Evolutionary conservation across 2,113 vertebrate species (phyloP), one percentile per base, ranked within the genome.

Genomic region (Microtus richardsoni): DNA sequence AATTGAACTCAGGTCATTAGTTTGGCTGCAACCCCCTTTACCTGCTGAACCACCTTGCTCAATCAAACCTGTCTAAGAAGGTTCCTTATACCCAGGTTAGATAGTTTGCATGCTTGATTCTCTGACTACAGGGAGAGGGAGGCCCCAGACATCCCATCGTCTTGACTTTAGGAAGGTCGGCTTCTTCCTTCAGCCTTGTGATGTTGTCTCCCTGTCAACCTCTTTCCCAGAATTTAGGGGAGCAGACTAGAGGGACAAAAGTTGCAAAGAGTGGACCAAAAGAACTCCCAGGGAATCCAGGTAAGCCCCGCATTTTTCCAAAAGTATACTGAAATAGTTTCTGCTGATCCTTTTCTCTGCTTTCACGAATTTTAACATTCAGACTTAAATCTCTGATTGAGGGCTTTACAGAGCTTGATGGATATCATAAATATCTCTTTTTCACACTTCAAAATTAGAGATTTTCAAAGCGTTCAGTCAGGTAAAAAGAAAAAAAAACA

Each of bases 401-500:
- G 33, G 9, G 36, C 3, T 33, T 7, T 12, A 10, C 3, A 88
- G 52, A 88, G 68, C 36, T 11, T 62, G 36, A 62, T 26, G 10
- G 70, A 52, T 62, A 11, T 30, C 60, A 82, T 77, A 85, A 80
- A 68, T 41, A 62, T 8, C 7, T 26, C 44, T 78, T 86, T 82
- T 58, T 26, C 47, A 70, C 19, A 83, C 82, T 2, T 80, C 73
- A 47, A 47, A 88, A n/a, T 41, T 33, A 52, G 71, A 93, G n/a
- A 74, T 95, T 91, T 95, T 91, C 58, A 10, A 77, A 85, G 26
- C 44, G 36, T 88, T 75, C 2, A 87, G 28, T 41, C 6, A 66
- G 26, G 47, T 28, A 90, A 86, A 79, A 87, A 74, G 36, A 26
- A 13, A 54, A 49, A 49, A 47, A 49, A 36, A 13, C 44, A 39